phyloP scores from a whole-genome alignment of 2,113 vertebrate species.

The Hemibates koningsi region DNA sequence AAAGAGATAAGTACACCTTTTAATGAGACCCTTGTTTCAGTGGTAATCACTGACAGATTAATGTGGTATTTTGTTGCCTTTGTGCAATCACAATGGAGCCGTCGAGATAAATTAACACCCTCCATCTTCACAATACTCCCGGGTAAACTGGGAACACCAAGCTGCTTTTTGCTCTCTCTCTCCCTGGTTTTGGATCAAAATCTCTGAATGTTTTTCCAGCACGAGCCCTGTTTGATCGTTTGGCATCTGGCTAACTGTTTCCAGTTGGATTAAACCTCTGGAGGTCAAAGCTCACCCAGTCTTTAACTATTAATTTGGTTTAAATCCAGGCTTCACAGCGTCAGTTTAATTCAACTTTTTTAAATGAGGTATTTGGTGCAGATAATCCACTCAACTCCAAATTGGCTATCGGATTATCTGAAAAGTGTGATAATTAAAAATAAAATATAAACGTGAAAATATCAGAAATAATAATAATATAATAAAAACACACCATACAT shows the following conservation, averaged over 20 bases:
- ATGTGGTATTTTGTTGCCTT: not conserved
- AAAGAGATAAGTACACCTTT: not conserved
- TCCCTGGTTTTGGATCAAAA: not conserved
- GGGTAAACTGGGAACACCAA: not conserved
- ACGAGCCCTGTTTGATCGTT: not conserved
- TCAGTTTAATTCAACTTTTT: rapidly evolving
- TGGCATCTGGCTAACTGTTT: not conserved
- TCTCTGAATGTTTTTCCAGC: not conserved
- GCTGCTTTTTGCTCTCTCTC: not conserved
- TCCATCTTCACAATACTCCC: not conserved
- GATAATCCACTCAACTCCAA: not conserved
- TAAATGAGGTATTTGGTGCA: not conserved
- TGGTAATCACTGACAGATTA: not conserved
- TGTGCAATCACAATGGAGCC: not conserved
- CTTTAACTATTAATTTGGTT: not conserved
- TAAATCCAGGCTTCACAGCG: rapidly evolving
- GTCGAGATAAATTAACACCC: not conserved
- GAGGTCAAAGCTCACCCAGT: not conserved
- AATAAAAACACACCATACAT: rapidly evolving
- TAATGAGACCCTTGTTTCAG: not conserved
- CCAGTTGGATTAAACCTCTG: not conserved
- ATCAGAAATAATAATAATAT: not conserved
- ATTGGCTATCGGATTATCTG: rapidly evolving
- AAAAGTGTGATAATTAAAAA: not conserved
- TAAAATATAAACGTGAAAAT: not conserved